phyloP scores from a whole-genome alignment of 2,113 vertebrate species.

The Pelecanoides urinatrix region DNA sequence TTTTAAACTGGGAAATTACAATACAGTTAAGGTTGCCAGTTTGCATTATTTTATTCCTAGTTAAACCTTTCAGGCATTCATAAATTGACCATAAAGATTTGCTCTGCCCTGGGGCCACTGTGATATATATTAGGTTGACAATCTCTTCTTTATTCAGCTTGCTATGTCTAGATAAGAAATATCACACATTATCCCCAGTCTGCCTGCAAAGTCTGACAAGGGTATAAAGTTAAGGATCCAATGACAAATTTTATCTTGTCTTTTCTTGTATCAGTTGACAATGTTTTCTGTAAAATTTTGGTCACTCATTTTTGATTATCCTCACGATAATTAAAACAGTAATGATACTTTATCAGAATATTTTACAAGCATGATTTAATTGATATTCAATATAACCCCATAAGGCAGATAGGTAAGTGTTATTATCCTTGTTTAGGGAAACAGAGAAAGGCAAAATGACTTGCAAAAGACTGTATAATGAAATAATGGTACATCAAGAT shows the following conservation, averaged over 20 bases:
- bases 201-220: not conserved
- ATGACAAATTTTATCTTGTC: not conserved
- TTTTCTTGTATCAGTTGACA: not conserved
- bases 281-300: not conserved
- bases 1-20: slow-evolving; percentile 15
- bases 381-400: not conserved
- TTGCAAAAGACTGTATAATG: not conserved
- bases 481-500: not conserved
- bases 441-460: not conserved
- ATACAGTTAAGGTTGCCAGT: slow-evolving; percentile 33
- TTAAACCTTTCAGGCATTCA: slow-evolving; percentile 43
- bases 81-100: slow-evolving; percentile 42
- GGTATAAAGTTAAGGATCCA: not conserved
- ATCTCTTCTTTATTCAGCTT: slow-evolving; percentile 29
- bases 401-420: not conserved
- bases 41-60: slow-evolving; percentile 31
- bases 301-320: not conserved
- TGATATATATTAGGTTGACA: slow-evolving; percentile 39
- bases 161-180: slow-evolving; percentile 33
- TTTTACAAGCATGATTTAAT: not conserved
- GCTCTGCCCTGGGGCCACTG: slow-evolving; percentile 16
- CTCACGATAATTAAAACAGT: not conserved
- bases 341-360: not conserved
- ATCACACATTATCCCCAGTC: not conserved
- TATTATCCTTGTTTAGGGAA: not conserved